Percentiles rank a stretch among this genome's conserved stretches.
These are phyloP conservation scores for Cosmia trapezina DNA, from an alignment of 2,888 invertebrate species.

Conservation along the genomic window DNA sequence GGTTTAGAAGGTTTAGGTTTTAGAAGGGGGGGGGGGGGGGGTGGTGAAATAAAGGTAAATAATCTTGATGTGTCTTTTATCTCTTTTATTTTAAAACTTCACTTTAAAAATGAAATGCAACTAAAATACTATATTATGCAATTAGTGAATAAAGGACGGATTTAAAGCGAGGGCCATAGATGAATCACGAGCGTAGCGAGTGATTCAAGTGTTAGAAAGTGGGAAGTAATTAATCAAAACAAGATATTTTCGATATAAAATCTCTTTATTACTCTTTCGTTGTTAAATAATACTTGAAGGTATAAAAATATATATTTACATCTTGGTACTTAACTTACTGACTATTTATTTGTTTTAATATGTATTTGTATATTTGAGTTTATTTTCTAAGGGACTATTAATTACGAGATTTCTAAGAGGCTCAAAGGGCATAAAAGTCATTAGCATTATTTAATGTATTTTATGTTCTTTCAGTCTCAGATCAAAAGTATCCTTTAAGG, in stretches of 20 bases:
- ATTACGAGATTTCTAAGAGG: background rate
- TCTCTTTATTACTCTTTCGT: constrained; percentile 71
- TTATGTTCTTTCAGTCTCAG: background rate
- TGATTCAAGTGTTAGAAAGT: no score
- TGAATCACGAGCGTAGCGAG: no score
- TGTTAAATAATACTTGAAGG: constrained; percentile 80
- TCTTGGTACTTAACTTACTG: constrained; percentile 62
- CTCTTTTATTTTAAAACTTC: no score
- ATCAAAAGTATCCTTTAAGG: background rate
- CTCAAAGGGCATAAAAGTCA: background rate
- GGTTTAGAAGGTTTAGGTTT: no score
- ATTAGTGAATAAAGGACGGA: no score
- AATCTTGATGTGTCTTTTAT: no score
- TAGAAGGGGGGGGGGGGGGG: no score
- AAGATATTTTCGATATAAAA: constrained; percentile 57
- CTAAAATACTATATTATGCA: no score
- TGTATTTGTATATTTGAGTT: constrained; percentile 42
- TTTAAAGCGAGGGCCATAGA: no score
- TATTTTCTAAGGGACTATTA: constrained; percentile 26
- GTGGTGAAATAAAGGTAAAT: no score
- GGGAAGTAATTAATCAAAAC: constrained; percentile 29
- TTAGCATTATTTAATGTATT: background rate
- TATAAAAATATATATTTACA: constrained; percentile 77
- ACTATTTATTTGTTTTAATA: constrained; percentile 58
- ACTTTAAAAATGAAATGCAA: no score